Percentiles rank a stretch among this genome's conserved stretches.
These are phyloP conservation scores for Polylopha cassiicola DNA, from an alignment of 2,888 invertebrate genomes.

Conservation along the genomic window DNA sequence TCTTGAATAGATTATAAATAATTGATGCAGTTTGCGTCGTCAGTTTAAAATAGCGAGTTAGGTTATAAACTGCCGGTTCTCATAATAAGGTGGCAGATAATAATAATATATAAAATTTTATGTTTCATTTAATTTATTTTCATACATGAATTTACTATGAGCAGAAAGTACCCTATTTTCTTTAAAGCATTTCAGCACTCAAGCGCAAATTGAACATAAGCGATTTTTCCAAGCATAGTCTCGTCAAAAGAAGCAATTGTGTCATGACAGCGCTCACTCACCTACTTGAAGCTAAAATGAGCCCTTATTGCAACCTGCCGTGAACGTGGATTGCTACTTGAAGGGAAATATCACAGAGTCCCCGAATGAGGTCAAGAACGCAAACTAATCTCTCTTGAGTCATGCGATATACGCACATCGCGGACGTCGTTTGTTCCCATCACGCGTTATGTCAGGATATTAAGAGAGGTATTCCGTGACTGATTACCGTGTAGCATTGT, in stretches of 20 bases:
- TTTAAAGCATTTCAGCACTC: too few relatives aligned
- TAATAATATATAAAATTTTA: too few relatives aligned
- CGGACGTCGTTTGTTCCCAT: conserved; percentile 36
- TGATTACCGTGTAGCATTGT: conserved; percentile 55
- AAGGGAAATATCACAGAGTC: conserved; percentile 36
- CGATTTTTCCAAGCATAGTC: conserved; percentile 5
- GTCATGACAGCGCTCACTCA: conserved; percentile 13
- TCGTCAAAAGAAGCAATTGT: conserved; percentile 21
- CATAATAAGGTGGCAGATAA: too few relatives aligned
- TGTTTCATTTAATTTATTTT: too few relatives aligned
- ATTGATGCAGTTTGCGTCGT: too few relatives aligned
- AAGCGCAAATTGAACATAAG: too few relatives aligned
- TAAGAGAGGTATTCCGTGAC: conserved; percentile 49
- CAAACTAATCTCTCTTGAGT: conserved; percentile 37
- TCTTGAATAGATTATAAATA: too few relatives aligned
- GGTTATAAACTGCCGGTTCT: too few relatives aligned
- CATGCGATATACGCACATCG: conserved; percentile 30
- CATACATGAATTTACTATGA: too few relatives aligned
- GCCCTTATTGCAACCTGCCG: conserved; percentile 18
- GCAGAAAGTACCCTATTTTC: too few relatives aligned
- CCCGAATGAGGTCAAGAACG: conserved; percentile 42
- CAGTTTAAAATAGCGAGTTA: too few relatives aligned
- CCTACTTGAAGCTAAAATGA: conserved; percentile 18
- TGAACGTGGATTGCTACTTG: conserved; percentile 30
- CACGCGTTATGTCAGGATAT: conserved; percentile 44